phyloP scores from a whole-genome alignment of 2,113 vertebrate genomes.

The Carassius auratus region DNA sequence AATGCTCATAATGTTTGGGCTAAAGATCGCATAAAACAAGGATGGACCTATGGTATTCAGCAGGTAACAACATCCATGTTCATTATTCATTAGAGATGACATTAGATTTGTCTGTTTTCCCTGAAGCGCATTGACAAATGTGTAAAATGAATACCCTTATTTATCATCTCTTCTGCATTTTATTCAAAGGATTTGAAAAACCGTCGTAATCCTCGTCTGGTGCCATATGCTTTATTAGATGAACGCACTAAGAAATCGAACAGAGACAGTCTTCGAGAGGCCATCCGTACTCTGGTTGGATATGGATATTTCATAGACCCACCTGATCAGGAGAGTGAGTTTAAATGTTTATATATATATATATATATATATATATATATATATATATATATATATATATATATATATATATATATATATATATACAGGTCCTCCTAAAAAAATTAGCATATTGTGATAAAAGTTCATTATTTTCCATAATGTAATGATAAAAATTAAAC shows the following conservation, averaged over 20 bases:
- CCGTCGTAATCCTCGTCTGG: constrained; percentile 93
- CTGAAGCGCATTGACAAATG: neutral
- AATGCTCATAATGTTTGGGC: constrained; percentile 99
- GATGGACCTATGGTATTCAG: constrained; percentile 99
- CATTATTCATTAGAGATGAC: constrained; percentile 8
- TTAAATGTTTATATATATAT: neutral
- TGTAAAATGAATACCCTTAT: neutral
- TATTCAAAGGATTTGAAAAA: constrained; percentile 89
- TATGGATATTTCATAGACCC: constrained; percentile 96
- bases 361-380: too few relatives aligned
- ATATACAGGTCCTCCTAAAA: too few relatives aligned
- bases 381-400: too few relatives aligned
- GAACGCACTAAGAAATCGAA: constrained; percentile 99
- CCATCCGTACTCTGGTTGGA: constrained; percentile 90
- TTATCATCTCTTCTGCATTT: constrained; percentile 28
- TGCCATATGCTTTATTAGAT: constrained; percentile 93
- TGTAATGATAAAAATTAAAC: too few relatives aligned
- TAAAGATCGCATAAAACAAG: constrained; percentile 98
- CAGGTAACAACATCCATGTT: constrained; percentile 77
- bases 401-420: neutral
- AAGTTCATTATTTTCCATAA: too few relatives aligned
- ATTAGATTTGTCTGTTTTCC: neutral
- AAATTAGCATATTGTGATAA: too few relatives aligned
- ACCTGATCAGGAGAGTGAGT: constrained; percentile 89
- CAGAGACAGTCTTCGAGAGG: constrained; percentile 95